Percentiles rank a stretch among this genome's conserved stretches.
phyloP scores from a whole-genome alignment of 2,888 invertebrate genomes.

The Ectemnius continuus region DNA sequence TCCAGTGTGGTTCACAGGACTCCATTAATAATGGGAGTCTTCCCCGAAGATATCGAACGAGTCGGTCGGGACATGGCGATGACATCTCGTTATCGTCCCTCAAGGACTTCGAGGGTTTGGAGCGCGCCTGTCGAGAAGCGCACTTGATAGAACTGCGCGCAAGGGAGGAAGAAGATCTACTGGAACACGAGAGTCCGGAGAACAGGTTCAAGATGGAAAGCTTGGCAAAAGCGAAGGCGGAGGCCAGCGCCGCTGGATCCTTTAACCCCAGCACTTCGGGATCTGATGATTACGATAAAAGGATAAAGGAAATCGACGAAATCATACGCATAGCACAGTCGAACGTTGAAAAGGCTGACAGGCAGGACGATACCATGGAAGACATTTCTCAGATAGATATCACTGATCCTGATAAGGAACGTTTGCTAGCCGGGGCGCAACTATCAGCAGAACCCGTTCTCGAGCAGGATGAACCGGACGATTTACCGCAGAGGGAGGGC shows the following conservation, averaged over 20 bases:
- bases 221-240: constrained; percentile 61
- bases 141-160: constrained; percentile 90
- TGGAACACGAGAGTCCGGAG: constrained; percentile 84
- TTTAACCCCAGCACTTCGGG: constrained; percentile 78
- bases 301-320: constrained; percentile 85
- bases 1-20: constrained; percentile 88
- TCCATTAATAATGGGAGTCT: constrained; percentile 90
- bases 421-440: constrained; percentile 24
- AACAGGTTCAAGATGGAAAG: constrained; percentile 81
- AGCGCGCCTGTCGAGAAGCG: constrained; percentile 91
- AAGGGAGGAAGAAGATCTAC: constrained; percentile 90
- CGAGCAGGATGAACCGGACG: constrained; percentile 34
- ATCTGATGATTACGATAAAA: constrained; percentile 83
- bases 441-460: constrained; percentile 8
- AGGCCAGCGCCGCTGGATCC: constrained; percentile 74
- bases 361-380: constrained; percentile 80
- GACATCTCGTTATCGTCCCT: constrained; percentile 92
- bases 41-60: constrained; percentile 84
- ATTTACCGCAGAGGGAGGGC: constrained; percentile 63
- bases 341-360: constrained; percentile 83
- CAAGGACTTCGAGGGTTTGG: constrained; percentile 95
- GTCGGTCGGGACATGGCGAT: constrained; percentile 88
- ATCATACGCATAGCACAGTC: constrained; percentile 84
- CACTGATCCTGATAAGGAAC: constrained; percentile 61
- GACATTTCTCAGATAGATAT: constrained; percentile 78